A percentile compares a stretch with the other conserved stretches of the same genome.
Evolutionary conservation across 1,140 invertebrate genomes (phyloP).

Genomic region (Trichonephila clavata): DNA sequence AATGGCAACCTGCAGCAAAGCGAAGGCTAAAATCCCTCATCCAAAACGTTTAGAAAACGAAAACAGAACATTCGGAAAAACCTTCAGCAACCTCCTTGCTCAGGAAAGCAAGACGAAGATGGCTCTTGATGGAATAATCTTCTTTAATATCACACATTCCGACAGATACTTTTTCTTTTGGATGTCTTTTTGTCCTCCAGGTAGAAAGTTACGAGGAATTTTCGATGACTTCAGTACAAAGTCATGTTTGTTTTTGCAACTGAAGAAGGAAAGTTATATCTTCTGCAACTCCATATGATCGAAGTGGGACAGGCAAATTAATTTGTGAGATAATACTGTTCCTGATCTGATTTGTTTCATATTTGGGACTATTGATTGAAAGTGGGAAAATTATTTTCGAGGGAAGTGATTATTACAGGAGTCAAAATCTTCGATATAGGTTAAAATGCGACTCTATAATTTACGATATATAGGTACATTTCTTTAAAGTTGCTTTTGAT

Average conservation of each 20-base stretch:
- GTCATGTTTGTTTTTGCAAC: background rate
- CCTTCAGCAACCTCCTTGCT: slow-evolving; percentile 30
- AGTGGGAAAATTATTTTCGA: background rate
- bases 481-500: background rate
- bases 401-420: background rate
- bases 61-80: slow-evolving; percentile 25
- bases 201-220: slow-evolving; percentile 13
- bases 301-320: slow-evolving; percentile 13
- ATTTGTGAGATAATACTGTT: background rate
- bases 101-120: background rate
- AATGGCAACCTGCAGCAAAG: slow-evolving; percentile 1
- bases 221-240: background rate
- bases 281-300: background rate
- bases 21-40: background rate
- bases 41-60: slow-evolving; percentile 50
- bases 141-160: background rate
- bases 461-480: background rate
- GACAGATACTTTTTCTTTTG: background rate
- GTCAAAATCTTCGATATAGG: background rate
- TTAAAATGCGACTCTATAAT: background rate
- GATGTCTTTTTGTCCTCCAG: background rate
- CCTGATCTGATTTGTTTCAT: background rate
- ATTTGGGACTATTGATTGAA: background rate
- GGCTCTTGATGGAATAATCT: background rate
- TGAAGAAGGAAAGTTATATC: slow-evolving; percentile 16